Evolutionary conservation across 1,140 invertebrate species (phyloP).

Genomic region (Eurosta solidaginis): DNA sequence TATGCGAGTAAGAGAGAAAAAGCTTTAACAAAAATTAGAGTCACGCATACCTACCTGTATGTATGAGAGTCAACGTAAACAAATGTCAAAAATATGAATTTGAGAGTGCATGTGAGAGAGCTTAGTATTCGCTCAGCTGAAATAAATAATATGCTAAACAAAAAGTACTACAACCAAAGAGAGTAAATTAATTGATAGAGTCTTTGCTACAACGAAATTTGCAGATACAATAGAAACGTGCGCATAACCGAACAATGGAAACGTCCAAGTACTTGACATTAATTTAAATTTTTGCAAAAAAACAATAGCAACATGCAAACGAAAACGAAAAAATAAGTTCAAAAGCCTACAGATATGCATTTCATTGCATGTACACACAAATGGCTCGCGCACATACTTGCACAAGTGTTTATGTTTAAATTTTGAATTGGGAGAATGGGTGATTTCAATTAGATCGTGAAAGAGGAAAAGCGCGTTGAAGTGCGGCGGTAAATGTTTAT

Average conservation of each 20-base stretch:
- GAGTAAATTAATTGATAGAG: too few relatives aligned
- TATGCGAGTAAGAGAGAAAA: background rate
- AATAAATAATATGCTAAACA: slow-evolving; percentile 2
- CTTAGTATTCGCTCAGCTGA: background rate
- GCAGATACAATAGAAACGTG: background rate
- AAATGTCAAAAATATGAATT: background rate
- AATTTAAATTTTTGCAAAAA: background rate
- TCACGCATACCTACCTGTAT: background rate
- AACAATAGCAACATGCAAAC: background rate
- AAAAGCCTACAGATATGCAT: background rate
- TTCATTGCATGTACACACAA: background rate
- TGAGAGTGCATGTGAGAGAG: background rate
- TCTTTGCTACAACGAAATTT: too few relatives aligned
- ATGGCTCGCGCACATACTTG: background rate
- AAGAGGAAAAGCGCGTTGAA: background rate
- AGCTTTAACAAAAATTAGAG: background rate
- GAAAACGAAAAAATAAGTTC: background rate
- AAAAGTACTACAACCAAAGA: background rate
- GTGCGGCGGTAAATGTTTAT: slow-evolving; percentile 9
- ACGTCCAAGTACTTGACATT: background rate
- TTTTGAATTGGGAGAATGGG: slow-evolving; percentile 5
- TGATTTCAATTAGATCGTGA: background rate
- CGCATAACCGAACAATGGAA: background rate
- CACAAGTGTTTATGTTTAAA: background rate
- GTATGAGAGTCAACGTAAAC: background rate